These are phyloP conservation scores for Sinonovacula constricta DNA, from an alignment of 1,140 invertebrate genomes.

Conservation along the genomic window DNA sequence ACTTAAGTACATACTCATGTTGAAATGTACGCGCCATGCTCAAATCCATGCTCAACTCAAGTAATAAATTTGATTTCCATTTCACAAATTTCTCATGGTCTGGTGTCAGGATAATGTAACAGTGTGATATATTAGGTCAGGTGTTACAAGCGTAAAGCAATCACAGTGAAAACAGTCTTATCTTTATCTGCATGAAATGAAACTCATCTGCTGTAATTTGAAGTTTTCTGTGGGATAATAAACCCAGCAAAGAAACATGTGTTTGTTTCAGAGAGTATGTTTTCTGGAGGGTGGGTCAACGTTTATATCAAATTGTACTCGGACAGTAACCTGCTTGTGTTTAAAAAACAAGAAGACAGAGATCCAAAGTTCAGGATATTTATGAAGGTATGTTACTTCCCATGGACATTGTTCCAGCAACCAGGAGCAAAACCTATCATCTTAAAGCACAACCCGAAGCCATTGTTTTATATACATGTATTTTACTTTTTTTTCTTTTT, in stretches of 20 bases:
- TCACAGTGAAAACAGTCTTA: neutral
- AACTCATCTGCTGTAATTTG: neutral
- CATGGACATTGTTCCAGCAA: too few species aligned
- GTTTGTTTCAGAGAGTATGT: slow-evolving; percentile 67
- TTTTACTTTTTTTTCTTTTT: too few species aligned
- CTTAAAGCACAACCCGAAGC: too few species aligned
- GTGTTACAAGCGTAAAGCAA: neutral
- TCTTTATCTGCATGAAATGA: neutral
- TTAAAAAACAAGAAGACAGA: slow-evolving; percentile 71
- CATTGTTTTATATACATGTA: too few species aligned
- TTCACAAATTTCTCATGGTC: too few species aligned
- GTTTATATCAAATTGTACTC: slow-evolving; percentile 64
- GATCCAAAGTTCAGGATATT: slow-evolving; percentile 64
- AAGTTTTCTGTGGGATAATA: neutral
- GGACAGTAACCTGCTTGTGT: slow-evolving; percentile 66
- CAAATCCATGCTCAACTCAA: too few species aligned
- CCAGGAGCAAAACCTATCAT: too few species aligned
- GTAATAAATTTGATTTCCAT: too few species aligned
- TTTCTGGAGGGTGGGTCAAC: slow-evolving; percentile 72
- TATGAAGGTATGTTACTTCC: slow-evolving; percentile 70
- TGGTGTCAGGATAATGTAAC: too few species aligned
- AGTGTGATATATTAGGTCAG: neutral
- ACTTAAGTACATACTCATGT: too few species aligned
- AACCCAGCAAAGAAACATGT: neutral
- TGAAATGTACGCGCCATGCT: neutral